These are phyloP conservation scores for Hyperoplus immaculatus DNA, from an alignment of 2,797 vertebrate species.

Conservation along the genomic window DNA sequence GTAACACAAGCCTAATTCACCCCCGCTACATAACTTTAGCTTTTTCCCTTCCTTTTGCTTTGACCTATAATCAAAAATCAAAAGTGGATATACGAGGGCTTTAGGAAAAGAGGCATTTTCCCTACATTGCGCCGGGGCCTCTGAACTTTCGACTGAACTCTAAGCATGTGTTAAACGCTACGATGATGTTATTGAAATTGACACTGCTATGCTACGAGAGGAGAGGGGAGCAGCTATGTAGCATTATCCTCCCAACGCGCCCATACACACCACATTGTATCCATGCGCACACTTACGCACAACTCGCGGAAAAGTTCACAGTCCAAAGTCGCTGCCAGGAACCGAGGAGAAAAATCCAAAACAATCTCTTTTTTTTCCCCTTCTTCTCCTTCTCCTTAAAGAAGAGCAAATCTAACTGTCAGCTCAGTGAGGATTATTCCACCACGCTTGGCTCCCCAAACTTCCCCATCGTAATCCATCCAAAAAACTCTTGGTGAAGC, in stretches of 20 bases:
- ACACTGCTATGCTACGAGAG: slow-evolving; percentile 68
- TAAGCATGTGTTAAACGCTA: slow-evolving; percentile 72
- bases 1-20: slow-evolving; percentile 73
- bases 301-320: slow-evolving; percentile 73
- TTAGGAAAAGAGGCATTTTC: slow-evolving; percentile 70
- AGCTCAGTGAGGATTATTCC: slow-evolving; percentile 81
- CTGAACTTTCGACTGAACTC: slow-evolving; percentile 73
- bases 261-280: slow-evolving; percentile 38
- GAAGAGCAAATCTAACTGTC: slow-evolving; percentile 81
- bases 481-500: slow-evolving; percentile 92
- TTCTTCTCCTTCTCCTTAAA: slow-evolving; percentile 54
- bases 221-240: slow-evolving; percentile 53
- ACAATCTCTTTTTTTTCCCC: slow-evolving; percentile 63
- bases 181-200: slow-evolving; percentile 78
- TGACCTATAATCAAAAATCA: slow-evolving; percentile 64
- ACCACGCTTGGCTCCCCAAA: slow-evolving; percentile 78
- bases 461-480: slow-evolving; percentile 89
- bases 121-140: slow-evolving; percentile 53
- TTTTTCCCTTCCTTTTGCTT: slow-evolving; percentile 58
- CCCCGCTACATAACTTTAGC: slow-evolving; percentile 51
- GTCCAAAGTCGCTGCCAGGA: slow-evolving; percentile 71
- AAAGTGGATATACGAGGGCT: slow-evolving; percentile 67
- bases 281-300: slow-evolving; percentile 23
- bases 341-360: slow-evolving; percentile 70
- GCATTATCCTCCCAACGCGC: slow-evolving; percentile 39